Percentiles rank a stretch among this genome's conserved stretches.
These are phyloP conservation scores for Ephydatia muelleri DNA, from an alignment of 37 sponge, comb jelly and placozoan genomes.

Conservation along the genomic window DNA sequence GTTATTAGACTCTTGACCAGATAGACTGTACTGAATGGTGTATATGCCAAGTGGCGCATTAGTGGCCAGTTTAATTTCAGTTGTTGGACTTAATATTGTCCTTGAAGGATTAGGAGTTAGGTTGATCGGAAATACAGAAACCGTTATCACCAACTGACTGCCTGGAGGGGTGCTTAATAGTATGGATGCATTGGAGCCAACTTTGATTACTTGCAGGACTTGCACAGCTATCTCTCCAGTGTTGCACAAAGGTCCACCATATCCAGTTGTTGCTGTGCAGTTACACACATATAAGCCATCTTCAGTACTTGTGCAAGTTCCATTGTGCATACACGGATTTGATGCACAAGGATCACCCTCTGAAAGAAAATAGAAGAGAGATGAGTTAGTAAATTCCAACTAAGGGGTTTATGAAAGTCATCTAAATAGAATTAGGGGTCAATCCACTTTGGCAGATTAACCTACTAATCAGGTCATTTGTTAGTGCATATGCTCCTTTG, in stretches of 20 bases:
- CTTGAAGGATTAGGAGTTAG: not conserved
- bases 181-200: not conserved
- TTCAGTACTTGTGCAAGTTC: not conserved
- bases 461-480: no score
- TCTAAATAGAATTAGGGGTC: not conserved
- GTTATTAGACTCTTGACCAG: not conserved
- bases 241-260: not conserved
- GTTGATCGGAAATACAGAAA: not conserved
- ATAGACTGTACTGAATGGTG: not conserved
- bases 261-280: not conserved
- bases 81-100: not conserved
- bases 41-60: not conserved
- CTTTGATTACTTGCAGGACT: not conserved
- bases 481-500: no score
- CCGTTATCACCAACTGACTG: not conserved
- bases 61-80: not conserved
- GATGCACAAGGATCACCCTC: not conserved
- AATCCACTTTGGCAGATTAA: no score
- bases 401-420: not conserved
- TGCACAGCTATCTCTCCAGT: not conserved
- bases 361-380: not conserved
- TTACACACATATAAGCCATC: not conserved
- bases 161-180: not conserved
- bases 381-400: not conserved
- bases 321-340: not conserved